Conservation (phyloP, 2,797 vertebrate species). For the Fringilla coelebs region DNA sequence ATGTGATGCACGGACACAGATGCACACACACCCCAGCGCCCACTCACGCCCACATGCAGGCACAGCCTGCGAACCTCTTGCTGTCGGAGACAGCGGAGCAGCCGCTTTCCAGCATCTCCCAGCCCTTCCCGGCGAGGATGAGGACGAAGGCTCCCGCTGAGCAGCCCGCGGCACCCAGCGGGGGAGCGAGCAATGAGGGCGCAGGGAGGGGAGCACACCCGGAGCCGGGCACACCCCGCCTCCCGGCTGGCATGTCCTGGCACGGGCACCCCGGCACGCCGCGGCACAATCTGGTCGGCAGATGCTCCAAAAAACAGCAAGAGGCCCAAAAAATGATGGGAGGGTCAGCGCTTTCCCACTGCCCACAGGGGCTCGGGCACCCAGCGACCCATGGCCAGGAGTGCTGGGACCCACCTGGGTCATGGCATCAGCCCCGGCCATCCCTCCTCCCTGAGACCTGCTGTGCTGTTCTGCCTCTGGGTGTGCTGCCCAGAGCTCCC, state of each 20-base stretch:
- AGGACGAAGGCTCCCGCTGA: neutral
- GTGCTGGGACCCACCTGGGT: neutral
- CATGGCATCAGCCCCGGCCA: accelerated
- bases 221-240: neutral
- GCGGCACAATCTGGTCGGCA: neutral
- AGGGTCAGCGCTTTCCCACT: neutral
- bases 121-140: neutral
- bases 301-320: conserved; percentile 15
- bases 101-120: neutral
- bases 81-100: neutral
- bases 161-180: neutral
- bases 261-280: neutral
- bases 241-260: conserved; percentile 18
- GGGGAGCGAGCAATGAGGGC: neutral
- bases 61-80: neutral
- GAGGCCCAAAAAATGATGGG: neutral
- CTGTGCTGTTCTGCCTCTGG: neutral
- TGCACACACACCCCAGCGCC: neutral
- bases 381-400: accelerated
- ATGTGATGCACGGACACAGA: accelerated
- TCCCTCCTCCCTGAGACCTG: accelerated
- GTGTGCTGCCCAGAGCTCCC: neutral
- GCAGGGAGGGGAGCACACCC: neutral
- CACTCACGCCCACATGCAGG: neutral
- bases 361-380: neutral